Evolutionary conservation across 2,888 invertebrate genomes (phyloP).

Genomic region (Tetranychus truncatus): DNA sequence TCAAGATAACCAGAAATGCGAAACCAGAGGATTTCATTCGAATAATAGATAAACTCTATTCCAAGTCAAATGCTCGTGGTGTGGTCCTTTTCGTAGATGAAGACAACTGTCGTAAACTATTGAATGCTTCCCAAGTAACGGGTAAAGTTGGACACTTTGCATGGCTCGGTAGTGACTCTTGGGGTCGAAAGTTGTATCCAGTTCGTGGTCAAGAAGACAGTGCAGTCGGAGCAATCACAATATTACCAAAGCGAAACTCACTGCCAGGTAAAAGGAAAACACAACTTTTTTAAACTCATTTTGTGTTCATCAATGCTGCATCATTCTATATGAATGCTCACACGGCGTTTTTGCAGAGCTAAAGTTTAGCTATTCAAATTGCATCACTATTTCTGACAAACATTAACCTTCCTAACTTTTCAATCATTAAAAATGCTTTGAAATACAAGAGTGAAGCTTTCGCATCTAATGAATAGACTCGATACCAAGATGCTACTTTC

Average conservation of each 20-base stretch:
- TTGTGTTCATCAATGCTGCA: no score
- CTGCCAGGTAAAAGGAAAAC: constrained; percentile 35
- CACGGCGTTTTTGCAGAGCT: no score
- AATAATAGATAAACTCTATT: constrained; percentile 41
- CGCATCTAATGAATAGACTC: no score
- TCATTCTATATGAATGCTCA: no score
- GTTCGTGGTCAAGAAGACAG: constrained; percentile 43
- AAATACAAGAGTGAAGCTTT: no score
- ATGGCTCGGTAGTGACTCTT: constrained; percentile 52
- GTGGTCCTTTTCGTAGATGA: constrained; percentile 54
- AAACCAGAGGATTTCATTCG: constrained; percentile 42
- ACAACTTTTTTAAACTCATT: no score
- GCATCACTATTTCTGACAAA: no score
- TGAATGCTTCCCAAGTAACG: constrained; percentile 42
- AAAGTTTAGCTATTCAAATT: no score
- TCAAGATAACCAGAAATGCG: constrained; percentile 43
- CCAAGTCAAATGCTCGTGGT: constrained; percentile 44
- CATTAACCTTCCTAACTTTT: no score
- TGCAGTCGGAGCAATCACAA: constrained; percentile 45
- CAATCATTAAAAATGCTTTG: no score
- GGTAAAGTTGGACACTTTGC: constrained; percentile 44
- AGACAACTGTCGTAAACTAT: constrained; percentile 42
- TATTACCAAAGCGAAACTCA: constrained; percentile 42
- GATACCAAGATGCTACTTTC: no score
- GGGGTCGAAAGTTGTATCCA: constrained; percentile 48